These are phyloP conservation scores for Ia io DNA, from an alignment of 2,113 vertebrate species.

Conservation along the genomic window DNA sequence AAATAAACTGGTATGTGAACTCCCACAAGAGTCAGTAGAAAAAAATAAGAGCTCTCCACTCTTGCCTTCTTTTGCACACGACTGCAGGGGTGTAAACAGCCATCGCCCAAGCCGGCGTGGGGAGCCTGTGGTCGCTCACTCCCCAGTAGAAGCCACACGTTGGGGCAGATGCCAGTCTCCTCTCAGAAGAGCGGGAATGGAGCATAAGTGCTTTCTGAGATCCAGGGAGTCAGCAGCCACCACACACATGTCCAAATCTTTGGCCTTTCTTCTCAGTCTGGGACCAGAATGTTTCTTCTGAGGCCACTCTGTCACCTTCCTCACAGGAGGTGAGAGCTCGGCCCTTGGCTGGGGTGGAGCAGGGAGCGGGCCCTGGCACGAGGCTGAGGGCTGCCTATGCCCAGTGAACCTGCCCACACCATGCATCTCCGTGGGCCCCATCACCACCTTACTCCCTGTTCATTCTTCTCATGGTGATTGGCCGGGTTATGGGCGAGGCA, in stretches of 20 bases:
- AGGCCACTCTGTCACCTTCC: neutral
- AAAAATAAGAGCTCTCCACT: neutral
- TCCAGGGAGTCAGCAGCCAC: neutral
- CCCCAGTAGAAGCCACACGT: neutral
- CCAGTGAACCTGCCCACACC: neutral
- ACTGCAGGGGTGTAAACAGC: neutral
- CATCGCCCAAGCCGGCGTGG: neutral
- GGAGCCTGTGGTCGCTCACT: slow-evolving; percentile 1
- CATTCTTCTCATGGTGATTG: neutral
- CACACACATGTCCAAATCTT: neutral
- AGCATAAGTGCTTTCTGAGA: slow-evolving; percentile 20
- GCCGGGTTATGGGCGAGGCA: neutral
- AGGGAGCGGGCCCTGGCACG: accelerated
- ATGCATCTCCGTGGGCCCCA: neutral
- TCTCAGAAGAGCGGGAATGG: neutral
- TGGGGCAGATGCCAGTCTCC: neutral
- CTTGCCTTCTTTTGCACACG: neutral
- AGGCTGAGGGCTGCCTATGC: no score
- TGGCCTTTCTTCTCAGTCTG: neutral
- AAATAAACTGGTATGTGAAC: slow-evolving; percentile 1
- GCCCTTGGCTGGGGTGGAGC: neutral
- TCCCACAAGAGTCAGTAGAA: neutral
- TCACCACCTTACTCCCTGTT: neutral
- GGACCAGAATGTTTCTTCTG: neutral
- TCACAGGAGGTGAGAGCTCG: neutral